Percentiles rank a stretch among this genome's conserved stretches.
Conservation (phyloP, 2,113 vertebrate genomes). For the Pungitius pungitius region DNA sequence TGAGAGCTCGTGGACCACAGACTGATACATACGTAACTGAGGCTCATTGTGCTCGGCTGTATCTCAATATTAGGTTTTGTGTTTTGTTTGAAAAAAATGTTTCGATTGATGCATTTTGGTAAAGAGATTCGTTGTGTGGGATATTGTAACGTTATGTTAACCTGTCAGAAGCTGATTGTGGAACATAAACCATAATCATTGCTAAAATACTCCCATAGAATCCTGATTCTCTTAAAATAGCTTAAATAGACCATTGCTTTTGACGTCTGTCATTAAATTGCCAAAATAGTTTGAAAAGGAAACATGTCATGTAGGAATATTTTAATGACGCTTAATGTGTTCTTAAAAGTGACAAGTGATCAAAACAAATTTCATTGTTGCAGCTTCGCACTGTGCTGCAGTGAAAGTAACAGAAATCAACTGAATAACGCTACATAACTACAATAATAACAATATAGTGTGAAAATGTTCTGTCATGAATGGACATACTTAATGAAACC, state of each 20-base stretch:
- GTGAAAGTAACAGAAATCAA: not conserved
- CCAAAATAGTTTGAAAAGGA: not conserved
- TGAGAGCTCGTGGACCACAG: not conserved
- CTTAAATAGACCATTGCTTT: not conserved
- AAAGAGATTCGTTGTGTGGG: not conserved
- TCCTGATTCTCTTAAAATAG: not conserved
- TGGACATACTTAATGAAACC: not conserved
- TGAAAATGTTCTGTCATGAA: not conserved
- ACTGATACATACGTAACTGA: not conserved
- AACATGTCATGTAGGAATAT: not conserved
- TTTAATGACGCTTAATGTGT: conserved; percentile 20
- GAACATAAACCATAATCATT: not conserved
- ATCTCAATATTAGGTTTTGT: not conserved
- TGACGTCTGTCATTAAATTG: not conserved
- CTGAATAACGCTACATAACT: not conserved
- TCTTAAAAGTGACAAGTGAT: not conserved
- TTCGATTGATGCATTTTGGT: not conserved
- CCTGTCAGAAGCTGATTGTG: not conserved
- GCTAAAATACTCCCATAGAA: not conserved
- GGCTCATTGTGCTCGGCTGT: not conserved
- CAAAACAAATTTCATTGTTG: not conserved
- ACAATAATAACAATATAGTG: not conserved
- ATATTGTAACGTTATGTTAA: not conserved
- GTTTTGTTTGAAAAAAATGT: not conserved
- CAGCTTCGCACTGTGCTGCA: not conserved